These are phyloP conservation scores for Sebastes schlegelii DNA, from an alignment of 2,113 vertebrate species.

Conservation along the genomic window DNA sequence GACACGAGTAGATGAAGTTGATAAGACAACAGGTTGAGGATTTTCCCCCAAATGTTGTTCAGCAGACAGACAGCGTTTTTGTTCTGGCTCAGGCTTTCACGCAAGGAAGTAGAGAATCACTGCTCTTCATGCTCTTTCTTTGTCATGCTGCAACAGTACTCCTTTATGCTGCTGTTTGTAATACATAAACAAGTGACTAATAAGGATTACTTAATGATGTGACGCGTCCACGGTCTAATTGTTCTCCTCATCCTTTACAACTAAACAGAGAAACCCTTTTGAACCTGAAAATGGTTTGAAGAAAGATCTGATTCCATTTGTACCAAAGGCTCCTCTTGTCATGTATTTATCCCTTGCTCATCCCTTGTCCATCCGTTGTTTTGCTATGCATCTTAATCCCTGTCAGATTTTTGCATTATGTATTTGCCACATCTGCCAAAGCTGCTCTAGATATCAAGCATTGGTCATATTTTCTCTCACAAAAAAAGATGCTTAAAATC, in stretches of 20 bases:
- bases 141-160: not conserved
- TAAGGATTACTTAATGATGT: conserved; percentile 2
- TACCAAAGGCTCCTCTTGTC: not conserved
- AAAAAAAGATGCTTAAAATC: conserved; percentile 63
- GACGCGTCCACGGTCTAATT: not conserved
- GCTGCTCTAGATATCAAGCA: conserved; percentile 51
- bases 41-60: conserved; percentile 5
- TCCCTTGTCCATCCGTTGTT: not conserved
- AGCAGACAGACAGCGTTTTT: not conserved
- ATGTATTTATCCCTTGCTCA: not conserved
- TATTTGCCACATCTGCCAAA: conserved; percentile 42
- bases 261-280: not conserved
- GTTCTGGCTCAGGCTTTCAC: conserved; percentile 12
- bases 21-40: not conserved
- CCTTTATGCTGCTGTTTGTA: conserved; percentile 24
- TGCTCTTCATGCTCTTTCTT: not conserved
- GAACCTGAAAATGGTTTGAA: not conserved
- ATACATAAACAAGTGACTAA: conserved; percentile 12
- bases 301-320: not conserved
- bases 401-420: conserved; percentile 12
- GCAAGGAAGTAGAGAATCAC: not conserved
- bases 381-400: conserved; percentile 25
- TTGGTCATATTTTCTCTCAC: conserved; percentile 46
- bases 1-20: conserved; percentile 12
- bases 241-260: not conserved